Evolutionary conservation across 2,113 vertebrate species (phyloP), one percentile per base, ranked within the genome.

Genomic region (Prionailurus bengalensis): DNA sequence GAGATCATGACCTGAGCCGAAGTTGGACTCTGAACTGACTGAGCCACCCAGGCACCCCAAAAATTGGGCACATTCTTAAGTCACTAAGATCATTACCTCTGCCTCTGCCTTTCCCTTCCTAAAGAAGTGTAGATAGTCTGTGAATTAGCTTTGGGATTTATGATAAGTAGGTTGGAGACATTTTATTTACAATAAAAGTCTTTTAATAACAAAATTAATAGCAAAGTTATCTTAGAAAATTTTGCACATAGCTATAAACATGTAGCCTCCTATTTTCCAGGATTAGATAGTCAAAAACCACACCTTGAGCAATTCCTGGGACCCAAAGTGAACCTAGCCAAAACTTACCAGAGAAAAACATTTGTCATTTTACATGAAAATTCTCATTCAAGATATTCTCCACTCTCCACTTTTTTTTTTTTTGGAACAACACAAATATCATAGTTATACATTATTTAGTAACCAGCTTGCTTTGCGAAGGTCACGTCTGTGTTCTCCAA

Each of bases 1-100:
- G 45, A 45, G 45, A 45, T 45, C 45, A 45, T 45, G 45, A 45
- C 45, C 45, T 45, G 45, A 45, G 45, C 45, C 45, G 1, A 45
- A 45, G 7, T 45, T 45, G 45, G 45, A 45, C 45, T 45, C 45
- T 45, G 45, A 45, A 45, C 7, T 45, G 45, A 45, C 45, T 45
- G 45, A 45, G 45, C 45, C 45, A 45, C 45, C 45, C 45, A 45
- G 7, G 45, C 45, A 45, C 45, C 45, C 45, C 45, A 45, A 39
- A 94, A 95, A 96, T 94, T 95, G 74, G 93, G 94, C 70, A 80
- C 55, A 79, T 91, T 96, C 94, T 92, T 97, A 97, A 95, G 95
- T 74, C 70, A 58, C 95, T 97, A 68, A 0, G 0, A 63, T 97
- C 94, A n/a, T 33, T 65, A 51, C 66, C 92, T 97, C 81, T 94